A percentile compares a stretch with the other conserved stretches of the same genome.
These are phyloP conservation scores for Ianthella basta DNA, from an alignment of 37 sponge, comb jelly and placozoan species.

Conservation along the genomic window DNA sequence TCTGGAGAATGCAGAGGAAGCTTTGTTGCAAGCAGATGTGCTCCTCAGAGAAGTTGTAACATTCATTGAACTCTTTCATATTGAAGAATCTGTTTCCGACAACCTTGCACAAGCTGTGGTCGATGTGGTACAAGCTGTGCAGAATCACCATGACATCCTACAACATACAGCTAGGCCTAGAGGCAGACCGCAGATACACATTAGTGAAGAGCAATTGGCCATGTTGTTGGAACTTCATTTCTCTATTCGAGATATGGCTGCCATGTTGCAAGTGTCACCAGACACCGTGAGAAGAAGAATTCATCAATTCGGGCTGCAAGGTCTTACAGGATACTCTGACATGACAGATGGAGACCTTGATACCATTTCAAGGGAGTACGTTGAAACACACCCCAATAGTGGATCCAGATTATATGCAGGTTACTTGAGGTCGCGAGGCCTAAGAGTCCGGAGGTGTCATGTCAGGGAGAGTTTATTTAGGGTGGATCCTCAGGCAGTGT, in stretches of 20 bases:
- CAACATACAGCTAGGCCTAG: neutral
- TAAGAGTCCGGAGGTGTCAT: constrained; percentile 20
- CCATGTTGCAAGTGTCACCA: constrained; percentile 29
- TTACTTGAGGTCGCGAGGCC: constrained; percentile 8
- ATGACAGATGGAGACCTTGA: constrained; percentile 29
- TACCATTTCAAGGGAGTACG: constrained; percentile 9
- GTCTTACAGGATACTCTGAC: neutral
- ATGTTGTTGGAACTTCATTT: constrained; percentile 11
- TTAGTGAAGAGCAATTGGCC: constrained; percentile 27
- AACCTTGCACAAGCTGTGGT: neutral
- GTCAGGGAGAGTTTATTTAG: constrained; percentile 24
- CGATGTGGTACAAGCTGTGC: neutral
- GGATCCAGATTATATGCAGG: constrained; percentile 27
- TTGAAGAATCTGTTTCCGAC: neutral
- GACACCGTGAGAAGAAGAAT: constrained; percentile 36
- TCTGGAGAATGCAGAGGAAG: too few relatives aligned
- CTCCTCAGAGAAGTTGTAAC: constrained; percentile 6
- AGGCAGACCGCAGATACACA: constrained; percentile 25
- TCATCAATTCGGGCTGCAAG: constrained; percentile 18
- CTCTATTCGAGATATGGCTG: constrained; percentile 14
- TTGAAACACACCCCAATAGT: constrained; percentile 22
- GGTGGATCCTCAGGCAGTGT: constrained; percentile 32
- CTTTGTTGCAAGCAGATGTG: neutral
- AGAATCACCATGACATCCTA: too few relatives aligned
- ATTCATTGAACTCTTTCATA: neutral